These are phyloP conservation scores for Sabellastarte sp. DNA, from an alignment of 2,888 invertebrate genomes.

Conservation along the genomic window DNA sequence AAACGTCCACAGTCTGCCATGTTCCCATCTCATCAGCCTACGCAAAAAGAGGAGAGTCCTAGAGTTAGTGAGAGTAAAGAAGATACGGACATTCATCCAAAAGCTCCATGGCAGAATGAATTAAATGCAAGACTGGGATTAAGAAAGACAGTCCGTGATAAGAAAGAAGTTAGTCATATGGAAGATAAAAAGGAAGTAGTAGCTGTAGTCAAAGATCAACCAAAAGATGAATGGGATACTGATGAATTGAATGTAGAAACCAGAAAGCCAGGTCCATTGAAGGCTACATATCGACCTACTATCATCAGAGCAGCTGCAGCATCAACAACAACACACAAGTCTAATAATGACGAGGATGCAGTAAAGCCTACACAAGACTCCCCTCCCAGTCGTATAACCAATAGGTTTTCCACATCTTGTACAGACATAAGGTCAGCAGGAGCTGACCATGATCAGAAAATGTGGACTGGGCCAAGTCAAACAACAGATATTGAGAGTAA, in stretches of 20 bases:
- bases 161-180: too few species aligned
- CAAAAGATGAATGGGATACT: not conserved
- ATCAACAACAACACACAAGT: not conserved
- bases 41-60: not conserved
- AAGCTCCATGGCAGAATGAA: not conserved
- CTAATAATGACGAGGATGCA: not conserved
- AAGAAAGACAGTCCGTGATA: too few species aligned
- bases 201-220: not conserved
- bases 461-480: too few species aligned
- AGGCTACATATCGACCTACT: constrained; percentile 2
- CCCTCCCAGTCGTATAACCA: not conserved
- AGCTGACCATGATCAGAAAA: not conserved
- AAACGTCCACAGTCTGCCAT: not conserved
- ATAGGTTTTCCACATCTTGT: too few species aligned
- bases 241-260: not conserved
- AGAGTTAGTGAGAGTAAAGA: not conserved
- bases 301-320: not conserved
- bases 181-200: not conserved
- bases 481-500: too few species aligned
- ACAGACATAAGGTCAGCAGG: not conserved
- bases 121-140: too few species aligned
- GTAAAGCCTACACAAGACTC: not conserved
- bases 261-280: not conserved
- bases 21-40: not conserved
- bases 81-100: not conserved